Base-by-base conservation (phyloP, 2,797 vertebrate genomes). In the Gymnothorax reevesii region DNA sequence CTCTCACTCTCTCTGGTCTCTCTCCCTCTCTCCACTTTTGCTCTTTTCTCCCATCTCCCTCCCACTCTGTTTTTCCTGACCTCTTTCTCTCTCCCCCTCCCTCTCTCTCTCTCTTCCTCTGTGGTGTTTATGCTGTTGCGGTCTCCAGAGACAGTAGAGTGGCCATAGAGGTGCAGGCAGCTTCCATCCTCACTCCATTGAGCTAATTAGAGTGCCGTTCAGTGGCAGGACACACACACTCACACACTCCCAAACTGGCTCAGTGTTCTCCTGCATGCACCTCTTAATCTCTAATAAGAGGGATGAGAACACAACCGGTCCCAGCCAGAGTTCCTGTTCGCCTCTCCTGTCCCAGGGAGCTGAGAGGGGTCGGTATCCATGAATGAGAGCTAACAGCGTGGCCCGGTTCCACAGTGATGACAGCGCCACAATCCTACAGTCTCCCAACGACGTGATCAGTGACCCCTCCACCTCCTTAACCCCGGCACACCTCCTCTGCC, bases 61-160 rank as follows among this genome's bases (percentile, higher is more conserved):
- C 57, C 57, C 62, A 77, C 59, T 60, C 69, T 83, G 73, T 85
- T 89, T 91, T 87, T 90, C 87, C 92, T 91, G 87, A 84, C 88
- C 86, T 89, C 87, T 90, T 89, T 91, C 86, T 88, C 55, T 88
- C 88, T 89, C 89, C 54, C 15, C 5, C 33, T 92, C 87, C 92
- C 92, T 87, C 92, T 92, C 90, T 92, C 92, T 89, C 91, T 89
- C 91, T 90, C 90, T 93, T 22, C 1, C 62, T n/a, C 62, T 66
- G 4, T 66, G 62, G 5, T 20, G 62, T 66, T 20, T 66, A 1
- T n/a, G 62, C 10, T 20, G 20, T 22, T n/a, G 62, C 20, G 4
- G 62, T 87, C 86, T 85, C 33, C 62, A 15, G 66, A 75, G 82
- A 86, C 85, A 84, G 33, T 42, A 42, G 83, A 83, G 80, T 88